Base-by-base conservation (phyloP, 2,113 vertebrate genomes). In the Amblyopsis rosae region DNA sequence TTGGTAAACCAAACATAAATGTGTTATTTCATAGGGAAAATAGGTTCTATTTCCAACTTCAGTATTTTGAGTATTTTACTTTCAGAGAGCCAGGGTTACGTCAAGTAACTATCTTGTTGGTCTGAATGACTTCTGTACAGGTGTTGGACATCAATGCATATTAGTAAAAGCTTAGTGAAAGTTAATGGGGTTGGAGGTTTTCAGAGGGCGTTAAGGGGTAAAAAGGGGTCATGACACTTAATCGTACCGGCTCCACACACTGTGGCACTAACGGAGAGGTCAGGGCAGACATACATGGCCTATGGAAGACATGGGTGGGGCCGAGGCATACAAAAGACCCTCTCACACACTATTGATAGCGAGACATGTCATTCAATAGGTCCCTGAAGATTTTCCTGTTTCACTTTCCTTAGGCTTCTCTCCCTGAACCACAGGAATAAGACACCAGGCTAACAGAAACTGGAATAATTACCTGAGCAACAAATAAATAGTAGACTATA, bases 181-280 rank as follows among this genome's bases (percentile, higher is more conserved):
- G 84, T 85, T 88, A 88, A 88, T 85, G 81, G 85, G 73, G 60
- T 70, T 51, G 69, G 76, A 65, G 81, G 82, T 86, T 82, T 68
- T 81, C 55, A 69, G 77, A 74, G 82, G 80, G 85, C 76, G 78
- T 16, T 9, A 51, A 62, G 75, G 32, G 13, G 46, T 64, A 71
- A 65, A 82, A 81, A 76, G 75, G 76, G 90, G 90, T 90, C 87
- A 49, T 67, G 87, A 83, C 86, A 87, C 88, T 84, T 90, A 84
- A 89, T 91, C 59, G 59, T 73, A 79, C 65, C 83, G 81, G 77
- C 70, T 76, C 46, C 54, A 75, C 69, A 82, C 81, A 84, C 82
- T 68, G 58, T 69, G 59, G 59, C 65, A 57, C 73, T 82, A 88
- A 90, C 86, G 88, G 88, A 72, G 65, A 70, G 88, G 86, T 87